phyloP scores from a whole-genome alignment of 2,888 invertebrate genomes.

The Drosophila histrio region DNA sequence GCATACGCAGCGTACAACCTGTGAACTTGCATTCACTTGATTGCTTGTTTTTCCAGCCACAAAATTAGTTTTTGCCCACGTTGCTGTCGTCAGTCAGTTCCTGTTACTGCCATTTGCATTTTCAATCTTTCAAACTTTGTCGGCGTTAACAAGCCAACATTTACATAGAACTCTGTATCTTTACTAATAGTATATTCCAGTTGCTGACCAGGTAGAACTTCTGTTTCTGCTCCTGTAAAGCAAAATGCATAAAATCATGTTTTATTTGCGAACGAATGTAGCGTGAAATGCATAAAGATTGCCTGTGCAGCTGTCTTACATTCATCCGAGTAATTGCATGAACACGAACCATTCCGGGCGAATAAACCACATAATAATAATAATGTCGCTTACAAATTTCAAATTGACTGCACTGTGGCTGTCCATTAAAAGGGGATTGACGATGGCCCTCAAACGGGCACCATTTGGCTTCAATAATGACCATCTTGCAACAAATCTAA shows the following conservation, averaged over 20 bases:
- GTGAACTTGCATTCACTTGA: constrained; percentile 42
- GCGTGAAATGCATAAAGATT: constrained; percentile 41
- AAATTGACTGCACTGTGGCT: constrained; percentile 50
- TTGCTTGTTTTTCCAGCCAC: constrained; percentile 51
- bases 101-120: constrained; percentile 67
- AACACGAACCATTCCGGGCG: constrained; percentile 56
- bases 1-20: constrained; percentile 53
- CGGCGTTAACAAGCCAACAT: constrained; percentile 12
- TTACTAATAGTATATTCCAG: constrained; percentile 13
- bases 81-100: constrained; percentile 26
- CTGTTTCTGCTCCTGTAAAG: constrained; percentile 44
- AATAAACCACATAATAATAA: constrained; percentile 59
- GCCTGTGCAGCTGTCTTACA: not conserved
- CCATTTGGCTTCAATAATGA: constrained; percentile 64
- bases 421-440: constrained; percentile 45
- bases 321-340: constrained; percentile 40
- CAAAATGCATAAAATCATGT: constrained; percentile 43
- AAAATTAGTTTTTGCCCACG: constrained; percentile 34
- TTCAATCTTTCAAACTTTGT: constrained; percentile 70
- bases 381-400: constrained; percentile 56
- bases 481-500: constrained; percentile 77
- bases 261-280: constrained; percentile 16
- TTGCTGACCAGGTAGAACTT: not conserved
- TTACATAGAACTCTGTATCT: constrained; percentile 3
- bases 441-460: constrained; percentile 24